Conservation (phyloP, 2,797 vertebrate species). For the Toxotes lorentzi region DNA sequence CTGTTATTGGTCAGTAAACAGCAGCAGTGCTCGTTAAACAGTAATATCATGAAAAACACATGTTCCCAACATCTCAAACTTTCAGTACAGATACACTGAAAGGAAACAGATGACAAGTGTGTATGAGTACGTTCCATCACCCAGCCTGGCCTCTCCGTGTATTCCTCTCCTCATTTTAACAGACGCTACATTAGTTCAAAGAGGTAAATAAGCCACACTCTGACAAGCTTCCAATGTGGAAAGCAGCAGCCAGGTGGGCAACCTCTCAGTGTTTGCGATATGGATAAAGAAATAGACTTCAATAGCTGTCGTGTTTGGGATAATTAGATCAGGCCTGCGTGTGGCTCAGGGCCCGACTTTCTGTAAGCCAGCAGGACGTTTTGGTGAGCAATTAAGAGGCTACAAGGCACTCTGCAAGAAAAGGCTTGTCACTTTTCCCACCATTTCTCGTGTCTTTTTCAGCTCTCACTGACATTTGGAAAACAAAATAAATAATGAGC, state of each 20-base stretch:
- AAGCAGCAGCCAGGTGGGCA: neutral
- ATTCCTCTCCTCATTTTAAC: constrained; percentile 3
- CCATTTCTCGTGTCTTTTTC: constrained; percentile 5
- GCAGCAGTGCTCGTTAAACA: neutral
- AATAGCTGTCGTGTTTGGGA: constrained; percentile 52
- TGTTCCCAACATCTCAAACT: neutral
- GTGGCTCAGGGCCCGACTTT: constrained; percentile 21
- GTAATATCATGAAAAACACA: neutral
- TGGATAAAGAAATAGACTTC: constrained; percentile 33
- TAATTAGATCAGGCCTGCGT: constrained; percentile 54
- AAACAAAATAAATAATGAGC: constrained; percentile 47
- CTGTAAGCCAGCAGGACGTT: constrained; percentile 23
- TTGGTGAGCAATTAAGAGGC: constrained; percentile 58
- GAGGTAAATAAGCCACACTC: constrained; percentile 20
- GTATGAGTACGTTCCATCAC: neutral
- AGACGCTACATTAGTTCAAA: neutral
- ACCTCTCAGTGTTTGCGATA: constrained; percentile 22
- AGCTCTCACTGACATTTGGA: constrained; percentile 38
- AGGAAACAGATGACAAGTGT: neutral
- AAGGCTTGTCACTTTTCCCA: constrained; percentile 1
- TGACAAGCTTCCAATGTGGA: constrained; percentile 19
- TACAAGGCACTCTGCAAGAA: constrained; percentile 22
- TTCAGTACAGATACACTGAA: neutral
- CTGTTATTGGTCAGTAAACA: neutral
- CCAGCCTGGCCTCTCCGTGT: neutral